Percentiles rank a stretch among this genome's conserved stretches.
Conservation (phyloP, 2,888 invertebrate genomes). For the Halocaridina rubra region DNA sequence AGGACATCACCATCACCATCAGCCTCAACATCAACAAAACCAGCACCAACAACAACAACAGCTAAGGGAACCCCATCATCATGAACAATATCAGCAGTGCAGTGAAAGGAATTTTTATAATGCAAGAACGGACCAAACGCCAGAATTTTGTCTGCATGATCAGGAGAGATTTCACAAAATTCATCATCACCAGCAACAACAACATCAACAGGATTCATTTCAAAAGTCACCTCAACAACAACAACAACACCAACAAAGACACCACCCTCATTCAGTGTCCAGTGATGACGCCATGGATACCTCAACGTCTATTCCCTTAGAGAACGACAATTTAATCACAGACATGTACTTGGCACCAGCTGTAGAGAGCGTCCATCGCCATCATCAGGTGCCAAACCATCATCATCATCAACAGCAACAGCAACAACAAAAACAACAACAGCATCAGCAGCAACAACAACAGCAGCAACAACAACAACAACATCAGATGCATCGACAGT, state of each 20-base stretch:
- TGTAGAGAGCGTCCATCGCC: neutral
- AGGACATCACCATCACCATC: neutral
- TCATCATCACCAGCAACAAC: neutral
- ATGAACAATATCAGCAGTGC: neutral
- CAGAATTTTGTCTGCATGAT: no score
- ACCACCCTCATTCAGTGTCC: neutral
- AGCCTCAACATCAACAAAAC: neutral
- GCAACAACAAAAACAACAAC: neutral
- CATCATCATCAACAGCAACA: neutral
- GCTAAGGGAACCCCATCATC: neutral
- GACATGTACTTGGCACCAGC: neutral
- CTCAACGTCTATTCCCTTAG: neutral
- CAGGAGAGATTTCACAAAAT: no score
- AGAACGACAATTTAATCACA: neutral
- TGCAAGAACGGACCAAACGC: no score
- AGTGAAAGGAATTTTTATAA: no score
- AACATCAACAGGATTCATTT: neutral
- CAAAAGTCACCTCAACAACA: constrained; percentile 17
- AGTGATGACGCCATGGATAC: neutral
- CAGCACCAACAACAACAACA: neutral
- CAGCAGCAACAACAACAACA: neutral
- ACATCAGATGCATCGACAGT: neutral
- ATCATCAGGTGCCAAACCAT: neutral
- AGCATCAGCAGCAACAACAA: neutral
- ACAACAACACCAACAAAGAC: neutral